Evolutionary conservation across 2,113 vertebrate species (phyloP), one percentile per base, ranked within the genome.

Genomic region (Turnix velox): DNA sequence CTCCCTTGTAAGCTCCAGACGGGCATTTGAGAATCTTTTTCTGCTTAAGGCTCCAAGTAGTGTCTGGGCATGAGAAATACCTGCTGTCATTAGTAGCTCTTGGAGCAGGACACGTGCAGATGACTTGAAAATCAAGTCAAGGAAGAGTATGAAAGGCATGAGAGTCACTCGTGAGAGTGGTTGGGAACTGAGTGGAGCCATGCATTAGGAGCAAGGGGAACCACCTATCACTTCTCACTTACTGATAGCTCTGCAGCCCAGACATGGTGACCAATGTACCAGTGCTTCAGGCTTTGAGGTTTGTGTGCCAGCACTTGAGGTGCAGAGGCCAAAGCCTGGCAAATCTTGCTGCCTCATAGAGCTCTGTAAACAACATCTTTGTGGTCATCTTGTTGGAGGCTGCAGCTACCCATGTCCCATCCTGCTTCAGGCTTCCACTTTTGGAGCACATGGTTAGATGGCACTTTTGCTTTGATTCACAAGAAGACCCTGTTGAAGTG

Each of bases 191-290:
- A 8, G 0, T 17, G 19, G 67, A 73, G 43, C 22, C 59, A 40
- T 1, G 0, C 8, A 0, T 25, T 14, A 20, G 49, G 66, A 52
- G 28, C 6, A 12, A 31, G 55, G 18, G 45, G 16, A 68, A 17
- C 35, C 7, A 4, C 27, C 27, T 65, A 73, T 62, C 43, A 14
- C 43, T n/a, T 45, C 37, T 63, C 1, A 0, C 16, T 67, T 20
- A 20, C n/a, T 23, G 22, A 7, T 42, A 19, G 30, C 31, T 63
- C 51, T 65, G 45, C 39, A 65, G 39, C 45, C 67, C 30, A 45
- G 80, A 7, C 9, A 0, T 4, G 24, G 58, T 67, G 37, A 31
- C 25, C 59, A 14, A 2, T 1, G 15, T 23, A 17, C 48, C 1
- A 3, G 5, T 10, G 11, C 54, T 19, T 25, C 59, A n/a, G 66